Conservation (phyloP, 2,113 vertebrate species). For the Hemicordylus capensis region DNA sequence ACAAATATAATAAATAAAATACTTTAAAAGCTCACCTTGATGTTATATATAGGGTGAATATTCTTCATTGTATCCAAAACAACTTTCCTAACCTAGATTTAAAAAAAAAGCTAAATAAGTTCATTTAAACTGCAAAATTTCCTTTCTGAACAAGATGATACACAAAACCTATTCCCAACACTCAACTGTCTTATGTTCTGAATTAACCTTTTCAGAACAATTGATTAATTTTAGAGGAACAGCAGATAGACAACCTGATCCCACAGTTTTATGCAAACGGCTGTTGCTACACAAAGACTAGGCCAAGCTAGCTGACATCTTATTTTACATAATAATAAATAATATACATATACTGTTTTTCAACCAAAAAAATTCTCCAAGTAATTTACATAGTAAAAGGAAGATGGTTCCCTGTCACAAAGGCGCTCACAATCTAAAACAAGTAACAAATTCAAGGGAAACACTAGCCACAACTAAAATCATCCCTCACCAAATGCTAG, state of each 20-base stretch:
- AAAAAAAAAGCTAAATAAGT: neutral
- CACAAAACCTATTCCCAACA: neutral
- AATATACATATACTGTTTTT: too few species aligned
- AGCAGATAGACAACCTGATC: neutral
- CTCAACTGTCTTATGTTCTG: neutral
- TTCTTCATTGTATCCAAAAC: conserved; percentile 98
- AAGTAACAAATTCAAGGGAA: too few species aligned
- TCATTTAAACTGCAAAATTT: neutral
- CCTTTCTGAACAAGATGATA: neutral
- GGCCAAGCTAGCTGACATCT: neutral
- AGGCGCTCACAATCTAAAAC: too few species aligned
- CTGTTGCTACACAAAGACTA: neutral
- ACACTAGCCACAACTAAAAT: too few species aligned
- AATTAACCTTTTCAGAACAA: neutral
- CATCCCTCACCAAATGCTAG: too few species aligned
- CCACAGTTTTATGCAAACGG: too few species aligned
- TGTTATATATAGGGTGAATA: conserved; percentile 98
- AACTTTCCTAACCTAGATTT: conserved; percentile 91
- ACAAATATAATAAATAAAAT: conserved; percentile 1
- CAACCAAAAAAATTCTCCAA: too few species aligned
- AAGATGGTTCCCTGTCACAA: too few species aligned
- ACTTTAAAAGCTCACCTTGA: conserved; percentile 83
- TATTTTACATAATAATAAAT: too few species aligned
- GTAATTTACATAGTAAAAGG: too few species aligned
- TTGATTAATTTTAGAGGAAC: neutral